These are phyloP conservation scores for Chloropsis hardwickii DNA, from an alignment of 2,113 vertebrate species.

Conservation along the genomic window DNA sequence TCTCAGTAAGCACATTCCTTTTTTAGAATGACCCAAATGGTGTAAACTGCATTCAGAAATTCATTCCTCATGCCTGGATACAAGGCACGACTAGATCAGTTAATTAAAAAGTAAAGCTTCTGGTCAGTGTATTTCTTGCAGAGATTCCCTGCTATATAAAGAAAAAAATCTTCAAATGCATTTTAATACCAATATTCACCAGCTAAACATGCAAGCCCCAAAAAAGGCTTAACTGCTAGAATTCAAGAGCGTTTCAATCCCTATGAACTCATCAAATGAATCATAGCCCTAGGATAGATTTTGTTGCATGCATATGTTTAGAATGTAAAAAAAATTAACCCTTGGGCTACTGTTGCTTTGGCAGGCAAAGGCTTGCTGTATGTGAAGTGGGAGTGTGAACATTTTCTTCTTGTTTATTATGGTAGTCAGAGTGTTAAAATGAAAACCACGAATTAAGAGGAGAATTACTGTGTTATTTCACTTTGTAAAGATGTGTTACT, in stretches of 20 bases:
- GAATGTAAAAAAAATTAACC: conserved; percentile 30
- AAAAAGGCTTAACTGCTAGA: background rate
- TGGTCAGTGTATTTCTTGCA: background rate
- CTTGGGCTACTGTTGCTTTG: background rate
- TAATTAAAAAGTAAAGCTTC: background rate
- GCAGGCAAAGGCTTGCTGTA: background rate
- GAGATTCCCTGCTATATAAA: background rate
- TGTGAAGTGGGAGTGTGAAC: background rate
- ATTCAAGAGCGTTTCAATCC: conserved; percentile 6
- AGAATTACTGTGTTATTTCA: conserved; percentile 14
- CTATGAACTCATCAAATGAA: conserved; percentile 8
- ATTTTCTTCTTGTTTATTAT: background rate
- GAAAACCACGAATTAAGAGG: conserved; percentile 19
- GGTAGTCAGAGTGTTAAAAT: conserved; percentile 29
- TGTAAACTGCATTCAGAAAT: background rate
- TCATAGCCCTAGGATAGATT: conserved; percentile 22
- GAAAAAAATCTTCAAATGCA: background rate
- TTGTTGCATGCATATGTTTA: background rate
- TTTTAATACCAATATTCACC: background rate
- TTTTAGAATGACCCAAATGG: background rate
- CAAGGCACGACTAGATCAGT: background rate
- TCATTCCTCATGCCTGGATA: background rate
- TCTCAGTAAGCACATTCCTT: background rate
- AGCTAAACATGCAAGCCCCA: background rate
- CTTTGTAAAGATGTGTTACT: background rate